A percentile compares a stretch with the other conserved stretches of the same genome.
Conservation (phyloP, 2,888 invertebrate species). For the Diloba caeruleocephala region DNA sequence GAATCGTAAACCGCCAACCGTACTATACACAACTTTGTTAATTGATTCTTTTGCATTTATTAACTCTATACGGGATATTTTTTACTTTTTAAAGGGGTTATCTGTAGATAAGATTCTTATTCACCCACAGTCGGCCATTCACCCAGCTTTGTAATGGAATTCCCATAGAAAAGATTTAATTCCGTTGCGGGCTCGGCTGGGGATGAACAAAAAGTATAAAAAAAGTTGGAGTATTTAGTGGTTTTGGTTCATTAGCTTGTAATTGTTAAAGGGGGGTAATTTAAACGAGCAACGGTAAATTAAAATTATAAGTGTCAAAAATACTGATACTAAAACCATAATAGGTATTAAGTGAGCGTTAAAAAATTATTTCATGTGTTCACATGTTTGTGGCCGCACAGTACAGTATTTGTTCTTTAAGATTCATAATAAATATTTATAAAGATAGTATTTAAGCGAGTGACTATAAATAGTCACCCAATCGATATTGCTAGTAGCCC, state of each 20-base stretch:
- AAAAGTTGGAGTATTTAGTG: background rate
- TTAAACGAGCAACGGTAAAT: too few species aligned
- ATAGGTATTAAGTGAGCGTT: too few species aligned
- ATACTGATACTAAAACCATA: too few species aligned
- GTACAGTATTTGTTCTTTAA: too few species aligned
- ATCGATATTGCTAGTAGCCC: too few species aligned
- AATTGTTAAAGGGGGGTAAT: too few species aligned
- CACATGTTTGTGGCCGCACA: too few species aligned
- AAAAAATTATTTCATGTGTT: too few species aligned
- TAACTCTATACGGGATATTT: constrained; percentile 24
- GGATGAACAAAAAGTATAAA: background rate
- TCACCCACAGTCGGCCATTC: constrained; percentile 9
- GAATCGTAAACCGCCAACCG: constrained; percentile 43
- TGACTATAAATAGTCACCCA: too few species aligned
- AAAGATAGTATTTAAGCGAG: too few species aligned
- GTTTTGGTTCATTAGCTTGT: background rate
- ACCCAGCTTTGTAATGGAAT: constrained; percentile 15
- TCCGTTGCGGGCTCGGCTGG: background rate
- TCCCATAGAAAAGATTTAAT: constrained; percentile 17
- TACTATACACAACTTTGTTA: constrained; percentile 27
- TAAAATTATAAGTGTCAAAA: too few species aligned
- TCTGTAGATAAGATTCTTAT: constrained; percentile 20
- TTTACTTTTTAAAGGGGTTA: constrained; percentile 23
- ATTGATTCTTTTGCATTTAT: constrained; percentile 32
- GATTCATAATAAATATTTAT: too few species aligned